These are phyloP conservation scores for Eupithecia vulgata DNA, from an alignment of 2,888 invertebrate species.

Conservation along the genomic window DNA sequence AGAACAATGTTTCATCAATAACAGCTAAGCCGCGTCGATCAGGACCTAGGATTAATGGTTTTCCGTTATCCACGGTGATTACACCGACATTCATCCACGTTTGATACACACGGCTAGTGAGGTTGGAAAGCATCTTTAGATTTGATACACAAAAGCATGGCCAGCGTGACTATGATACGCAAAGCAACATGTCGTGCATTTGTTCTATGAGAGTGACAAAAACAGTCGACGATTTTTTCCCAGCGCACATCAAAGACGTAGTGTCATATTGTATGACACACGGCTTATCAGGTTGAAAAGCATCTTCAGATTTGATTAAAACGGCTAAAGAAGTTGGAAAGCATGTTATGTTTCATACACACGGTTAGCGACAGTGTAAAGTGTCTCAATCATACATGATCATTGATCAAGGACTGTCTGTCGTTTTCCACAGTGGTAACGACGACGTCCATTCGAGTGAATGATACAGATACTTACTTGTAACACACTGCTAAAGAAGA, in stretches of 20 bases:
- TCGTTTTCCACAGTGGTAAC: too few relatives aligned
- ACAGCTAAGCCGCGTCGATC: conserved; percentile 22
- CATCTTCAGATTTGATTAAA: too few relatives aligned
- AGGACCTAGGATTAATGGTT: conserved; percentile 21
- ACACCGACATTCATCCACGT: conserved; percentile 34
- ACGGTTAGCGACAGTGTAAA: neutral
- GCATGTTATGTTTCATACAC: neutral
- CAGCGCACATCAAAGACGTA: too few relatives aligned
- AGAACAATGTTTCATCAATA: conserved; percentile 14
- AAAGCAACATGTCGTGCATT: neutral
- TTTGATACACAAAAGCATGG: neutral
- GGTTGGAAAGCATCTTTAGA: neutral
- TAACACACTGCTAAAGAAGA: too few relatives aligned
- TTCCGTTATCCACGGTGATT: conserved; percentile 33
- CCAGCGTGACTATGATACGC: neutral
- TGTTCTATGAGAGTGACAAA: too few relatives aligned
- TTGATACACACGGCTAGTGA: neutral
- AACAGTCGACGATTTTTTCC: too few relatives aligned
- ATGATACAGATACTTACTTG: too few relatives aligned
- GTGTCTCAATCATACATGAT: too few relatives aligned
- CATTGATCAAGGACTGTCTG: too few relatives aligned
- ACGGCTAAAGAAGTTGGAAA: too few relatives aligned
- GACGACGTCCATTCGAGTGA: too few relatives aligned
- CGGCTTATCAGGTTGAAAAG: too few relatives aligned
- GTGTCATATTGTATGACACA: neutral